A percentile compares a stretch with the other conserved stretches of the same genome.
phyloP scores from a whole-genome alignment of 2,113 vertebrate species.

The Monarcha castaneiventris region DNA sequence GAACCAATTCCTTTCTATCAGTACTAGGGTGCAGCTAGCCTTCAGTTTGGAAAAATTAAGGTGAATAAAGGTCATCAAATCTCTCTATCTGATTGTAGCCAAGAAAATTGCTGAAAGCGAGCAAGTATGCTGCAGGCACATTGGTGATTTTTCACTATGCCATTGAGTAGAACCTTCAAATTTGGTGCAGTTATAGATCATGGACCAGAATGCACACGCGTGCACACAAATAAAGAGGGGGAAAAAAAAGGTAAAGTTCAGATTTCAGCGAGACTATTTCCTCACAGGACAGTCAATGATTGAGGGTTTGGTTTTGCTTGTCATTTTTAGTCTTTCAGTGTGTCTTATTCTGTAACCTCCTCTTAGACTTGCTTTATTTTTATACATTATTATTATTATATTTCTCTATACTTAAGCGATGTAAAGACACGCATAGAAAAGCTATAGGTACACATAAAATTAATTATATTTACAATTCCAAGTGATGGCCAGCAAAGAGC shows the following conservation, averaged over 20 bases:
- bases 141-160: slow-evolving; percentile 39
- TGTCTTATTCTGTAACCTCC: neutral
- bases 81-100: slow-evolving; percentile 24
- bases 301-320: neutral
- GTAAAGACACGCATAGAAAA: neutral
- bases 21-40: neutral
- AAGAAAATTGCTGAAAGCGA: slow-evolving; percentile 45
- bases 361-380: neutral
- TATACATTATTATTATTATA: neutral
- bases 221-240: neutral
- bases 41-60: slow-evolving; percentile 39
- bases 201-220: neutral
- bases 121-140: neutral
- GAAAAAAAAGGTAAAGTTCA: neutral
- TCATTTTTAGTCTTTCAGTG: neutral
- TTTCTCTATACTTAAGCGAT: neutral
- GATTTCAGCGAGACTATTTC: neutral
- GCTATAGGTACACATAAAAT: neutral
- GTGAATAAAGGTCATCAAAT: slow-evolving; percentile 38
- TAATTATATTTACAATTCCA: slow-evolving; percentile 17
- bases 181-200: slow-evolving; percentile 41
- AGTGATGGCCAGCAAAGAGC: neutral
- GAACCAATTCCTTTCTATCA: neutral
- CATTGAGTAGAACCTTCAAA: slow-evolving; percentile 22
- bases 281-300: neutral